Percentiles rank a stretch among this genome's conserved stretches.
Conservation (phyloP, 2,888 invertebrate genomes). For the Cheilosia impressa region DNA sequence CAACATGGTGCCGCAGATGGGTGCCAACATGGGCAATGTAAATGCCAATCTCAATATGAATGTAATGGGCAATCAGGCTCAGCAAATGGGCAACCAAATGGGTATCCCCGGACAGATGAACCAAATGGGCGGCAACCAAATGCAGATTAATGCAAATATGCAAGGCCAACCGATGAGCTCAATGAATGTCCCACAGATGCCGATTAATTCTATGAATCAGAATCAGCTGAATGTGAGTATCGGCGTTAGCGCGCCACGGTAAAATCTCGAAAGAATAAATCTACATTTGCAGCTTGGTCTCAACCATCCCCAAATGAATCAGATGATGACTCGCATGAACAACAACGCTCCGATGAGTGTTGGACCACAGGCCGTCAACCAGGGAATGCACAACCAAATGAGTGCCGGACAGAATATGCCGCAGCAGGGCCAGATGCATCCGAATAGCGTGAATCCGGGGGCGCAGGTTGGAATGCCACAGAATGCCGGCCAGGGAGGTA, state of each 20-base stretch:
- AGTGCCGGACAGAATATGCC: slow-evolving; percentile 83
- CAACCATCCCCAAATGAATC: slow-evolving; percentile 81
- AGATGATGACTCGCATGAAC: slow-evolving; percentile 84
- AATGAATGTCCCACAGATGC: slow-evolving; percentile 81
- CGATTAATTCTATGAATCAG: slow-evolving; percentile 80
- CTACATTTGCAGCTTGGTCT: slow-evolving; percentile 80
- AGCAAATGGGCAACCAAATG: slow-evolving; percentile 79
- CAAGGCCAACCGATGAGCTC: slow-evolving; percentile 79
- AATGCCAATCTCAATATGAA: slow-evolving; percentile 84
- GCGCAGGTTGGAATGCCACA: slow-evolving; percentile 79
- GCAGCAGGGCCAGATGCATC: slow-evolving; percentile 83
- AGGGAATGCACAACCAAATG: slow-evolving; percentile 80
- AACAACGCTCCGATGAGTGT: slow-evolving; percentile 84
- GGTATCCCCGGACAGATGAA: slow-evolving; percentile 81
- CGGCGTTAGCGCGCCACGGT: slow-evolving; percentile 3
- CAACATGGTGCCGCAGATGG: slow-evolving; percentile 80
- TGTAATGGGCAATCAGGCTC: slow-evolving; percentile 77
- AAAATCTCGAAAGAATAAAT: slow-evolving; percentile 40
- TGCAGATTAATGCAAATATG: slow-evolving; percentile 78
- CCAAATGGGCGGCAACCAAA: slow-evolving; percentile 78
- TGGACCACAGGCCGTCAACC: slow-evolving; percentile 78
- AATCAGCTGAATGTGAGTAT: slow-evolving; percentile 79
- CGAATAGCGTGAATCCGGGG: slow-evolving; percentile 78
- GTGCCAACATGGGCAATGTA: slow-evolving; percentile 81
- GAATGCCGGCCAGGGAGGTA: slow-evolving; percentile 79